Conservation (phyloP, 2,113 vertebrate genomes). For the human region GRCh38 chr22:46604001-46604500, state of each 20-base stretch:
- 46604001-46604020: accelerated
- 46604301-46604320: not conserved
- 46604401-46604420: not conserved
- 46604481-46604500: accelerated
- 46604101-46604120: accelerated
- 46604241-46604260: not conserved
- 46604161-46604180: accelerated
- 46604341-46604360: not conserved
- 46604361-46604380: not conserved
- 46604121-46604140: accelerated
- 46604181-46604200: not conserved
- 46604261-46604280: not conserved
- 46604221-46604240: accelerated
- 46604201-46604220: not conserved
- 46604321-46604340: not conserved
- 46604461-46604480: accelerated
- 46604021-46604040: accelerated
- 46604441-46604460: accelerated
- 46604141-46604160: accelerated
- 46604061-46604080: not conserved
- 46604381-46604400: not conserved
- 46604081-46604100: too few species aligned
- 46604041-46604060: accelerated
- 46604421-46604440: accelerated
- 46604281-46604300: not conserved